Conservation (phyloP, 2,797 vertebrate genomes). For the Pseudochaenichthys georgianus region DNA sequence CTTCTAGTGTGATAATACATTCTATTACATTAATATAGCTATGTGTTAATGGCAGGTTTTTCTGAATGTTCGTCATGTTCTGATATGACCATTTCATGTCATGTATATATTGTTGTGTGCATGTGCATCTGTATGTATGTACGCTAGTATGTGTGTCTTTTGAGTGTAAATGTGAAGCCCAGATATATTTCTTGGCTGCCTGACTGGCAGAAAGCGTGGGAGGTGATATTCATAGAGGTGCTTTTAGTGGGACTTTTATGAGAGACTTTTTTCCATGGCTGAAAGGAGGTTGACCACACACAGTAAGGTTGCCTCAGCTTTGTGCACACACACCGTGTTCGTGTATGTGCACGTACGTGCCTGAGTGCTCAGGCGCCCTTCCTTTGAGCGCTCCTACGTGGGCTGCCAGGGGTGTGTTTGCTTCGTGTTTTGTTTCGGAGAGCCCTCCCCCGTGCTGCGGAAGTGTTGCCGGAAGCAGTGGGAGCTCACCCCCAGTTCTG, state of each 20-base stretch:
- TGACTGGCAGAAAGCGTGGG: constrained; percentile 81
- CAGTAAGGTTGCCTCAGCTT: constrained; percentile 71
- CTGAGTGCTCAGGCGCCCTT: constrained; percentile 65
- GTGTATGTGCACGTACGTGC: constrained; percentile 32
- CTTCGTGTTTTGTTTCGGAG: constrained; percentile 85
- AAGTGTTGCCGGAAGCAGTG: constrained; percentile 89
- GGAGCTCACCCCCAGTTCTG: constrained; percentile 85
- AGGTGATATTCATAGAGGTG: constrained; percentile 86
- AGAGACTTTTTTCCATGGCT: constrained; percentile 86
- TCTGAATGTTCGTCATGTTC: constrained; percentile 13
- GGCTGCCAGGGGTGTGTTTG: constrained; percentile 80
- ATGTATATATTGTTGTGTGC: constrained; percentile 33
- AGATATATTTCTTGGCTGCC: constrained; percentile 78
- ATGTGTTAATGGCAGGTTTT: neutral
- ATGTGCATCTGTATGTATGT: constrained; percentile 18
- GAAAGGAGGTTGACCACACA: constrained; percentile 83
- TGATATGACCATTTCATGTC: constrained; percentile 2
- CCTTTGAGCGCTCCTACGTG: constrained; percentile 76
- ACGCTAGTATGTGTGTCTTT: constrained; percentile 12
- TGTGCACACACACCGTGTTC: constrained; percentile 39
- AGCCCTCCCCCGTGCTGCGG: constrained; percentile 81
- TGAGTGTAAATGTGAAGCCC: constrained; percentile 68
- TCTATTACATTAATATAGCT: constrained; percentile 7
- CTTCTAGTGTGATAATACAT: neutral
- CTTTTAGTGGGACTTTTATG: constrained; percentile 86